Evolutionary conservation across 2,113 vertebrate species (phyloP).

Genomic region (Thomomys bottae): DNA sequence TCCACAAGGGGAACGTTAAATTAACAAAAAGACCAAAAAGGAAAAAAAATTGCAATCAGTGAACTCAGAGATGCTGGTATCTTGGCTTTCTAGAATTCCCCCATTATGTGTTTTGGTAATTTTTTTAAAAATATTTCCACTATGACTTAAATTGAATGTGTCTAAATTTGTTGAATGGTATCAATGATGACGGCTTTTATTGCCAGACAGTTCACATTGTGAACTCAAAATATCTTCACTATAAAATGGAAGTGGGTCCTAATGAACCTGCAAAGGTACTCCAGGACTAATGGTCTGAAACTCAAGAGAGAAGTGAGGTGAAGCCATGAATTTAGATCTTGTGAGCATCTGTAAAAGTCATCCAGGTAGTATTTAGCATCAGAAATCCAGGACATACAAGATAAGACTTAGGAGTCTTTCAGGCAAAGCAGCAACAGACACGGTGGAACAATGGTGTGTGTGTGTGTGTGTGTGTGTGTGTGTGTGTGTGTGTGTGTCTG

Average conservation of each 20-base stretch:
- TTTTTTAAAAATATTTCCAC: neutral
- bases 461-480: no score
- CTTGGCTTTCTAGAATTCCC: neutral
- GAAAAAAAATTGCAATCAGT: conserved; percentile 36
- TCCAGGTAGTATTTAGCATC: neutral
- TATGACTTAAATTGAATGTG: conserved; percentile 12
- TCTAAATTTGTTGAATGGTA: conserved; percentile 5
- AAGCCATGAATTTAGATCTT: conserved; percentile 21
- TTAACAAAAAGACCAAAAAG: conserved; percentile 62
- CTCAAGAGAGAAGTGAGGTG: conserved; percentile 6
- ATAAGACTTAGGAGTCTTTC: neutral
- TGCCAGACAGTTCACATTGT: neutral
- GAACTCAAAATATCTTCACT: neutral
- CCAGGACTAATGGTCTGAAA: neutral
- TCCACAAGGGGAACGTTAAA: conserved; percentile 50
- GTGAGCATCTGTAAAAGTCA: neutral
- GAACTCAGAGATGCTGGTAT: neutral
- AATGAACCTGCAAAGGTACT: neutral
- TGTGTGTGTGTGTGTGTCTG: no score
- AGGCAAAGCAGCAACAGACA: neutral
- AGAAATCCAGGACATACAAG: neutral
- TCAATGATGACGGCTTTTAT: neutral
- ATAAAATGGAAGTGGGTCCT: neutral
- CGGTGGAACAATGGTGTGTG: neutral
- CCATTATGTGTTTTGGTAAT: neutral